Evolutionary conservation across 1,140 invertebrate species (phyloP).

Genomic region (Proales similis): DNA sequence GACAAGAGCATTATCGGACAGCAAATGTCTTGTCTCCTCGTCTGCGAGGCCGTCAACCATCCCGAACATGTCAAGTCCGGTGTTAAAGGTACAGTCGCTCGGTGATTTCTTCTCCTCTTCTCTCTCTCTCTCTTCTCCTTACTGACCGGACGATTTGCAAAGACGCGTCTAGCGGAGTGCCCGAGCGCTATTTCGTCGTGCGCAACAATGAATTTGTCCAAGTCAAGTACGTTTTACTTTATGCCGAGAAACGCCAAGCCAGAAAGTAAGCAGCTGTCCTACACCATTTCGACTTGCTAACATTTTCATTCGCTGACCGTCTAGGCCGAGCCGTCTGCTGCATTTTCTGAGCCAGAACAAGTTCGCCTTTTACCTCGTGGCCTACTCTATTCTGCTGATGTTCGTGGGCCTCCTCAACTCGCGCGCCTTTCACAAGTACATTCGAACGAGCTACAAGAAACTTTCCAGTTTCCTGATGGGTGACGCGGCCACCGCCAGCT

Average conservation of each 20-base stretch:
- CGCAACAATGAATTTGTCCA: slow-evolving; percentile 67
- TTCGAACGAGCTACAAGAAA: slow-evolving; percentile 14
- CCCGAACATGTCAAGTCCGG: slow-evolving; percentile 56
- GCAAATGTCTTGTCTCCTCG: slow-evolving; percentile 65
- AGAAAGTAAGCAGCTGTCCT: neutral
- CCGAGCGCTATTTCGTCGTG: slow-evolving; percentile 66
- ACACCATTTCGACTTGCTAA: neutral
- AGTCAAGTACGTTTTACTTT: slow-evolving; percentile 69
- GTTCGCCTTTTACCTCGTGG: slow-evolving; percentile 1
- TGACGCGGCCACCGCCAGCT: neutral
- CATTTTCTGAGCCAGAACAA: slow-evolving; percentile 16
- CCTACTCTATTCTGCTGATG: slow-evolving; percentile 24
- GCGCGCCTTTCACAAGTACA: slow-evolving; percentile 9
- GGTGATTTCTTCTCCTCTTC: neutral
- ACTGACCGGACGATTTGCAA: slow-evolving; percentile 37
- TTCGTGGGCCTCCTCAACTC: slow-evolving; percentile 35
- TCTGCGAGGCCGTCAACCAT: slow-evolving; percentile 70
- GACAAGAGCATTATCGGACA: slow-evolving; percentile 64
- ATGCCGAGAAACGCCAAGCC: slow-evolving; percentile 47
- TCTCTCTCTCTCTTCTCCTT: neutral
- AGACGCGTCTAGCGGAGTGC: slow-evolving; percentile 56
- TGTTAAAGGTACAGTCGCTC: slow-evolving; percentile 38
- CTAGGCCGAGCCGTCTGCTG: neutral
- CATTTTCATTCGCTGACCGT: neutral
- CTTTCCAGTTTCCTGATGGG: slow-evolving; percentile 30